Evolutionary conservation across 2,797 vertebrate species (phyloP).

Genomic region (Aplochiton taeniatus): DNA sequence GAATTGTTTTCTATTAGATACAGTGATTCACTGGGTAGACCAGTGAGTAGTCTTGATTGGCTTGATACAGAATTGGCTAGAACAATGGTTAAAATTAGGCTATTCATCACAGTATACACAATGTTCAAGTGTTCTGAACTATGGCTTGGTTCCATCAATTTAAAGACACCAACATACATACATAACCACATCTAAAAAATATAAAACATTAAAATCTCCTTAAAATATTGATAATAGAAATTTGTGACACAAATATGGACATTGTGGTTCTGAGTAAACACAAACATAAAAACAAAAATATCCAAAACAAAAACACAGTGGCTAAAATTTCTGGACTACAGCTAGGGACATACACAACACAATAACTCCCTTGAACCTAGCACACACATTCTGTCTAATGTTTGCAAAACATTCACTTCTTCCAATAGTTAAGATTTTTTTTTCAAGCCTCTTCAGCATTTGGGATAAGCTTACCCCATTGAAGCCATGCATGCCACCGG

Average conservation of each 20-base stretch:
- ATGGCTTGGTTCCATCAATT: constrained; percentile 68
- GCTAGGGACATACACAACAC: constrained; percentile 30
- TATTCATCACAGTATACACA: constrained; percentile 40
- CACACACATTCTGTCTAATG: constrained; percentile 14
- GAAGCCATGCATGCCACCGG: constrained; percentile 48
- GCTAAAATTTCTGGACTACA: not conserved
- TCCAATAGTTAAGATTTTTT: not conserved
- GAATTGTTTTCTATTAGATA: constrained; percentile 16
- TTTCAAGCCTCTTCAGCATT: constrained; percentile 18
- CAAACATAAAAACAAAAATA: no score
- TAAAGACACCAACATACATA: constrained; percentile 47
- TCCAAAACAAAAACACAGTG: no score
- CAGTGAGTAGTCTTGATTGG: constrained; percentile 19
- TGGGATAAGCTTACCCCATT: constrained; percentile 37
- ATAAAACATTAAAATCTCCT: constrained; percentile 35
- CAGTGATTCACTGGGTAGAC: constrained; percentile 18
- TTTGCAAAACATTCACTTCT: constrained; percentile 45
- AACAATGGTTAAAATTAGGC: constrained; percentile 42
- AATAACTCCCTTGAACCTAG: constrained; percentile 41
- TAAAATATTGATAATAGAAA: constrained; percentile 45
- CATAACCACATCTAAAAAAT: constrained; percentile 38
- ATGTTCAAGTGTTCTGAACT: constrained; percentile 52
- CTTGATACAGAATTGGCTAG: constrained; percentile 37
- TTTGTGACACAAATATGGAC: constrained; percentile 33
- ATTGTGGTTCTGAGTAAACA: constrained; percentile 31